Evolutionary conservation across 2,797 vertebrate genomes (phyloP).

Genomic region (Micrastur ruficollis): DNA sequence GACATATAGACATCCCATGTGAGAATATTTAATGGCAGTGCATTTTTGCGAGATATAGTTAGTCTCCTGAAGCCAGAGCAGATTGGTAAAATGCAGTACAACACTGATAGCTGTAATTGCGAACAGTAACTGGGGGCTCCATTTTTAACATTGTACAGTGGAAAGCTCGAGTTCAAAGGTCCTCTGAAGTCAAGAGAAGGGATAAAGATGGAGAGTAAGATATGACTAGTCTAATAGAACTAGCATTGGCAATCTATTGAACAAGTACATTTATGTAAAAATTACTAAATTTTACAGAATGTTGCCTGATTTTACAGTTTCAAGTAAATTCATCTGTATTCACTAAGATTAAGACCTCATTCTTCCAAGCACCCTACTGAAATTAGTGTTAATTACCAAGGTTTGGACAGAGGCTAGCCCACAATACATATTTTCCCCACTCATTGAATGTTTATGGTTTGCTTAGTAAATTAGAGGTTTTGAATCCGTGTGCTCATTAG

Average conservation of each 20-base stretch:
- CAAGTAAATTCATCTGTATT: neutral
- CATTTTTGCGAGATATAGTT: neutral
- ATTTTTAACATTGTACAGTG: neutral
- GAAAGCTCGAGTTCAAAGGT: neutral
- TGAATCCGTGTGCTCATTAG: neutral
- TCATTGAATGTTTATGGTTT: neutral
- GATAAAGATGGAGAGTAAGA: neutral
- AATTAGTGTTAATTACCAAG: neutral
- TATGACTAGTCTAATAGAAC: neutral
- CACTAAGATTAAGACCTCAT: neutral
- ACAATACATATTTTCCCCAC: neutral
- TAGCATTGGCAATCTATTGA: neutral
- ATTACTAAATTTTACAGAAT: neutral
- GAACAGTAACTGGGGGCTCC: neutral
- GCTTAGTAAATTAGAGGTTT: neutral
- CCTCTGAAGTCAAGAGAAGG: neutral
- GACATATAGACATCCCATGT: slow-evolving; percentile 7
- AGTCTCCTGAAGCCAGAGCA: neutral
- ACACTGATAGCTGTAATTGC: slow-evolving; percentile 21
- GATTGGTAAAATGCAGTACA: neutral
- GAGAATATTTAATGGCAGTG: slow-evolving; percentile 43
- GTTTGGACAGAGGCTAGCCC: neutral
- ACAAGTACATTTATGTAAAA: neutral
- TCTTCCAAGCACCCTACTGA: neutral
- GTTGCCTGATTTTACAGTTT: neutral